Evolutionary conservation across 2,113 vertebrate species (phyloP).

Genomic region (Heliornis fulica): DNA sequence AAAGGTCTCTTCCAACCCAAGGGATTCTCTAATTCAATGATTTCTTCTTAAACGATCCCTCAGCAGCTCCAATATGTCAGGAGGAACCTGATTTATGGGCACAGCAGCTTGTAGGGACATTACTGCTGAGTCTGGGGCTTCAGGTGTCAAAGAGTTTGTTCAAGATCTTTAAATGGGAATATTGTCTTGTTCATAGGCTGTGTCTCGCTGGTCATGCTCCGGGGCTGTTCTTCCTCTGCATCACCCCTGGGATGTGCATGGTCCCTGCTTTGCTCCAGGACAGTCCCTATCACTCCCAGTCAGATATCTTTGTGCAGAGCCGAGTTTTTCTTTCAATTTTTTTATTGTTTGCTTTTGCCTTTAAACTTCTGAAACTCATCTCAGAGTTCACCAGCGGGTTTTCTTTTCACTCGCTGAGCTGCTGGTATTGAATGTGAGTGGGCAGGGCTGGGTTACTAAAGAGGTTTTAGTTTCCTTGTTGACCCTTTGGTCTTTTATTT

Average conservation of each 20-base stretch:
- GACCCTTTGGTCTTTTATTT: neutral
- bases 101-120: neutral
- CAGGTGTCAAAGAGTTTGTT: fast-evolving
- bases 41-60: neutral
- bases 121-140: neutral
- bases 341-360: neutral
- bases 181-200: fast-evolving
- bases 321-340: neutral
- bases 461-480: neutral
- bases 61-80: fast-evolving
- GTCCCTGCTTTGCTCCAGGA: neutral
- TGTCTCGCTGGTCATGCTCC: neutral
- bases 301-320: neutral
- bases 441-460: neutral
- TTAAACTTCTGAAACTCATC: neutral
- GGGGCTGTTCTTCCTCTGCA: neutral
- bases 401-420: neutral
- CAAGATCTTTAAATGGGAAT: fast-evolving
- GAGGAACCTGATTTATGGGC: neutral
- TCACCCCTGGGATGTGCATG: neutral
- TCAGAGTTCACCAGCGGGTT: neutral
- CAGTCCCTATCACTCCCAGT: neutral
- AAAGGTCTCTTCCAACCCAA: too few species aligned
- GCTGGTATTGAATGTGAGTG: neutral
- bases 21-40: too few species aligned